A percentile compares a stretch with the other conserved stretches of the same genome.
Conservation (phyloP, 2,113 vertebrate genomes). For the Stictonetta naevosa region DNA sequence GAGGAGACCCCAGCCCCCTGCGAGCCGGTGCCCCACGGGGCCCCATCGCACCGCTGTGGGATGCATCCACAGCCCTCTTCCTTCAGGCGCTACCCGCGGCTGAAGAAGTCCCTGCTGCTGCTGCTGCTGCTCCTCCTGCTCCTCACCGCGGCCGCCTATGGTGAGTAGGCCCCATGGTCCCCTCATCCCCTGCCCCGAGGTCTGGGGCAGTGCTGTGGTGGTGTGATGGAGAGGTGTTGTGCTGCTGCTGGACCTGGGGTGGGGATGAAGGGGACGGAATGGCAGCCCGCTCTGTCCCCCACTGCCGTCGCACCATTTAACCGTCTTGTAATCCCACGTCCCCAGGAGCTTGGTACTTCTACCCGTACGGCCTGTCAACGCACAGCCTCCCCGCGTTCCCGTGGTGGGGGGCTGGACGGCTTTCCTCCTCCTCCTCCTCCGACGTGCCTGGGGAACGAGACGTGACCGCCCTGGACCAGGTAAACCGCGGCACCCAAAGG, state of each 20-base stretch:
- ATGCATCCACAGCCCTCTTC: neutral
- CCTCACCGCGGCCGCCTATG: conserved; percentile 58
- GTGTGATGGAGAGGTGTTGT: neutral
- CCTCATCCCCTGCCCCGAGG: neutral
- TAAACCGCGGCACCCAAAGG: neutral
- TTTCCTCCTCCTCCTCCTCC: neutral
- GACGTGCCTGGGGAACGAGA: conserved; percentile 38
- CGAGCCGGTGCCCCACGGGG: too few species aligned
- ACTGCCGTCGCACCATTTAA: neutral
- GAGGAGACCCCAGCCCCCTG: neutral
- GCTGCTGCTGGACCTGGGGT: fast-evolving
- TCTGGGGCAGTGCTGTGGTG: neutral
- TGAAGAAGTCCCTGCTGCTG: conserved; percentile 72
- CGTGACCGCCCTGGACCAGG: conserved; percentile 52
- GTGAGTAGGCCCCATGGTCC: conserved; percentile 45
- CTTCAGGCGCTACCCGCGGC: conserved; percentile 57
- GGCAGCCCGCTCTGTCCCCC: neutral
- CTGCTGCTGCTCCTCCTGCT: conserved; percentile 75
- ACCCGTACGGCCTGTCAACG: conserved; percentile 63
- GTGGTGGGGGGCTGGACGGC: conserved; percentile 68
- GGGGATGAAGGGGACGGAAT: neutral
- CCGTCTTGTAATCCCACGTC: fast-evolving
- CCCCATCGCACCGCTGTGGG: neutral
- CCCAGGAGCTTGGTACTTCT: conserved; percentile 80
- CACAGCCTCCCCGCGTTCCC: conserved; percentile 56